phyloP scores from a whole-genome alignment of 2,888 invertebrate genomes.

The Pollenia amentaria region DNA sequence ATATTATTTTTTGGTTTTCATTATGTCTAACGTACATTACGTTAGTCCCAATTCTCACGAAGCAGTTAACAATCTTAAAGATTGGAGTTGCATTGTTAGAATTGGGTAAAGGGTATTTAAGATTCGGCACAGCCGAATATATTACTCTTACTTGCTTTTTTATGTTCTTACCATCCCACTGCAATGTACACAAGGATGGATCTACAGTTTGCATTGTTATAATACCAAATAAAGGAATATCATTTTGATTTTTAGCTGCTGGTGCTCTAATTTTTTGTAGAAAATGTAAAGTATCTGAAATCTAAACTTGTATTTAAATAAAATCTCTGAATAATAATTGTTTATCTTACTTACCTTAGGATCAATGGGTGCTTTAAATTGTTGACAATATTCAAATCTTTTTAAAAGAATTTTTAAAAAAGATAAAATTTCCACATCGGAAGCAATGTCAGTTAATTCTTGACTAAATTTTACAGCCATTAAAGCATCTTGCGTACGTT shows the following conservation, averaged over 20 bases:
- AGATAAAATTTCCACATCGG: slow-evolving; percentile 89
- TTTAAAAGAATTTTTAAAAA: slow-evolving; percentile 88
- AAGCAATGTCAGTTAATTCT: slow-evolving; percentile 88
- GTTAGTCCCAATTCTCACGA: too few species aligned
- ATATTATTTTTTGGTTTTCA: too few species aligned
- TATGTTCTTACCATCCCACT: slow-evolving; percentile 81
- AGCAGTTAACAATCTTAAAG: too few species aligned
- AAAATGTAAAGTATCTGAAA: slow-evolving; percentile 86
- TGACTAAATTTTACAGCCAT: slow-evolving; percentile 88
- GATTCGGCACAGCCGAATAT: too few species aligned
- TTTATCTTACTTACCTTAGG: slow-evolving; percentile 78
- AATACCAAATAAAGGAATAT: slow-evolving; percentile 86
- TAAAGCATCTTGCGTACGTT: slow-evolving; percentile 86
- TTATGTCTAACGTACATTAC: too few species aligned
- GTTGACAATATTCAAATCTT: slow-evolving; percentile 88
- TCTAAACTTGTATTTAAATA: slow-evolving; percentile 74
- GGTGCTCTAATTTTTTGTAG: slow-evolving; percentile 86
- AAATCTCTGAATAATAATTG: not conserved
- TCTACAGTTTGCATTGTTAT: slow-evolving; percentile 88
- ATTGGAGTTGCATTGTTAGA: too few species aligned
- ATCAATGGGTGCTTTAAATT: slow-evolving; percentile 85
- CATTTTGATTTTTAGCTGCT: slow-evolving; percentile 82
- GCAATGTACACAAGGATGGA: slow-evolving; percentile 86
- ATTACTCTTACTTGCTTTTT: too few species aligned
- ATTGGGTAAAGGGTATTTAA: too few species aligned